Evolutionary conservation across 2,113 vertebrate species (phyloP), one percentile per base, ranked within the genome.

Genomic region (Pyxicephalus adspersus): DNA sequence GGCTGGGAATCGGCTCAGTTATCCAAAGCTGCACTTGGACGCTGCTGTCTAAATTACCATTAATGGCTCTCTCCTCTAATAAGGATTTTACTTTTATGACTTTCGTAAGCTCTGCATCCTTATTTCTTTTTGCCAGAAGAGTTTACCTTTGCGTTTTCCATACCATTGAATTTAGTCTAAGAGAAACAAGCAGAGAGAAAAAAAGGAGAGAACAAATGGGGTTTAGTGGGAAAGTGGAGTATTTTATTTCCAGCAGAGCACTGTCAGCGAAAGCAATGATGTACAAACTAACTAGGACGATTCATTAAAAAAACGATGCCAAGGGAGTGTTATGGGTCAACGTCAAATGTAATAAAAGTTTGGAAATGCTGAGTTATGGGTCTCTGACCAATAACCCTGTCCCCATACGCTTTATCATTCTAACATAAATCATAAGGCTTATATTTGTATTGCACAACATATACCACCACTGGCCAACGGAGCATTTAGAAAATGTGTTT

Each of bases 71-170:
- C 28, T 81, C 50, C 28, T 64, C 45, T 54, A 63, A 74, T 66
- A 73, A 63, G 52, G 71, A 82, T 82, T 82, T 75, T 65, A 50
- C 6, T 75, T 82, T 75, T 82, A 82, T 55, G 70, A 20, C 71
- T 75, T 82, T 74, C n/a, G 25, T 19, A 29, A 51, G 71, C 70
- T 25, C 22, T 65, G 63, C 51, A 66, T 70, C 51, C 54, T 17
- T 28, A 26, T 82, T 55, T n/a, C 31, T 64, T 51, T 82, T 65
- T 45, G 50, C 60, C 70, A 74, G 60, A 81, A 81, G 79, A 72
- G 78, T 81, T 74, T 74, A 81, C 79, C 79, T 81, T 81, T 64
- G 79, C 68, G 65, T 73, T 81, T 81, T 81, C 70, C 79, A 81
- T 81, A 74, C 79, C 70, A 81, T 81, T 81, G 79, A 81, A 64